A percentile compares a stretch with the other conserved stretches of the same genome.
phyloP scores from a whole-genome alignment of 1,140 invertebrate species.

The Drosophila sp. region DNA sequence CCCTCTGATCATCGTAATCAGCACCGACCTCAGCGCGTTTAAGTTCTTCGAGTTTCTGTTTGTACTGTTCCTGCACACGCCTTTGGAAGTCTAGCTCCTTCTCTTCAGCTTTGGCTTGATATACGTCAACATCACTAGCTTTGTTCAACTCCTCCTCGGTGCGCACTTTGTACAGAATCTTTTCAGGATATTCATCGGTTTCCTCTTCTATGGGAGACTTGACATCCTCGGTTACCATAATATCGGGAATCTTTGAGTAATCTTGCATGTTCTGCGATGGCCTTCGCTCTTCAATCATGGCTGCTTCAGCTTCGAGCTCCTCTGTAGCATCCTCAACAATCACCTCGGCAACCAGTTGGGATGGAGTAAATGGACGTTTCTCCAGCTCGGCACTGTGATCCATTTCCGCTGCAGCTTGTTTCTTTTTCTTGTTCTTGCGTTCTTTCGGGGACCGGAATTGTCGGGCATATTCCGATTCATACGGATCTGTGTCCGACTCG shows the following conservation, averaged over 20 bases:
- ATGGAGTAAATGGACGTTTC: conserved; percentile 81
- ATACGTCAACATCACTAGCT: conserved; percentile 58
- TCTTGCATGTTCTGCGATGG: conserved; percentile 83
- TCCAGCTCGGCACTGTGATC: conserved; percentile 76
- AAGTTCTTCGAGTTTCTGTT: conserved; percentile 84
- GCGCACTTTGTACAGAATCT: conserved; percentile 77
- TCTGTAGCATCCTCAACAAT: conserved; percentile 87
- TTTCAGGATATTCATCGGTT: conserved; percentile 69
- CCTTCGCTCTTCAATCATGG: conserved; percentile 84
- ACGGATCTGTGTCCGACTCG: conserved; percentile 83
- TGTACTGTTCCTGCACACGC: conserved; percentile 81
- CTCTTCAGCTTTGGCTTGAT: conserved; percentile 67
- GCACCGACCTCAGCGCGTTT: conserved; percentile 71
- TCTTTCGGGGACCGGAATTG: conserved; percentile 79
- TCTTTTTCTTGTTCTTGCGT: conserved; percentile 77
- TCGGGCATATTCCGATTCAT: conserved; percentile 83
- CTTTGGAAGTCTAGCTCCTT: conserved; percentile 81
- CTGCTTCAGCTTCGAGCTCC: conserved; percentile 85
- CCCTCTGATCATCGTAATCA: conserved; percentile 85
- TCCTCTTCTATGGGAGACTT: conserved; percentile 79
- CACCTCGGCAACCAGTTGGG: conserved; percentile 82
- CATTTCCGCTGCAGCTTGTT: conserved; percentile 77
- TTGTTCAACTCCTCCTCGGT: conserved; percentile 79
- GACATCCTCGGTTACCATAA: conserved; percentile 89
- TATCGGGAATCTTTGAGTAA: conserved; percentile 87